phyloP scores from a whole-genome alignment of 92 coral and sea anemone genomes.

The Virgularia gustaviana region DNA sequence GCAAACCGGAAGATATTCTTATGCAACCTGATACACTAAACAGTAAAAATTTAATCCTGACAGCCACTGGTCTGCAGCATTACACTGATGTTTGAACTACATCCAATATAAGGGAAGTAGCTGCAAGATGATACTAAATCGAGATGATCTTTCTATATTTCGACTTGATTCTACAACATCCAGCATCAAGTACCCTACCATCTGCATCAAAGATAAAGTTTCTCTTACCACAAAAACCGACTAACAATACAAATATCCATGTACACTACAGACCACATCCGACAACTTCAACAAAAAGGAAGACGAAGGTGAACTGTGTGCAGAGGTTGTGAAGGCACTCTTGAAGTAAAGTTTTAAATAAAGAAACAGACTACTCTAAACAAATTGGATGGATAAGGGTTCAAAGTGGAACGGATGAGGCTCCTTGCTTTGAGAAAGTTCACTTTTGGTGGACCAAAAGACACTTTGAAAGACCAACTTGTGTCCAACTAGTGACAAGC shows the following conservation, averaged over 20 bases:
- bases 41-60: constrained; percentile 41
- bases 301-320: constrained; percentile 32
- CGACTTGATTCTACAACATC: constrained; percentile 35
- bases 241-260: constrained; percentile 20
- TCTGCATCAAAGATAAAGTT: constrained; percentile 24
- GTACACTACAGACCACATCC: constrained; percentile 43
- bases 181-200: constrained; percentile 28
- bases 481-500: too few relatives aligned
- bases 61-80: constrained; percentile 45
- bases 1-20: constrained; percentile 1
- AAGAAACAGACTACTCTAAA: constrained; percentile 17
- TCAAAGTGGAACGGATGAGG: too few relatives aligned
- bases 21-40: constrained; percentile 1
- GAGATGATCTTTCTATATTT: constrained; percentile 23
- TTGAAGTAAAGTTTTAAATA: background rate
- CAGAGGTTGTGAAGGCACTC: constrained; percentile 17
- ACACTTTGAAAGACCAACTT: too few relatives aligned
- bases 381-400: too few relatives aligned
- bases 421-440: too few relatives aligned
- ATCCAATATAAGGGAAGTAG: constrained; percentile 32
- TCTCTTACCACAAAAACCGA: constrained; percentile 45
- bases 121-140: constrained; percentile 3
- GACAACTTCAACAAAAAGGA: constrained; percentile 28
- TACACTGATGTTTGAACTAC: constrained; percentile 20
- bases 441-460: too few relatives aligned